phyloP scores from a whole-genome alignment of 2,113 vertebrate species.

The Platysternon megacephalum region DNA sequence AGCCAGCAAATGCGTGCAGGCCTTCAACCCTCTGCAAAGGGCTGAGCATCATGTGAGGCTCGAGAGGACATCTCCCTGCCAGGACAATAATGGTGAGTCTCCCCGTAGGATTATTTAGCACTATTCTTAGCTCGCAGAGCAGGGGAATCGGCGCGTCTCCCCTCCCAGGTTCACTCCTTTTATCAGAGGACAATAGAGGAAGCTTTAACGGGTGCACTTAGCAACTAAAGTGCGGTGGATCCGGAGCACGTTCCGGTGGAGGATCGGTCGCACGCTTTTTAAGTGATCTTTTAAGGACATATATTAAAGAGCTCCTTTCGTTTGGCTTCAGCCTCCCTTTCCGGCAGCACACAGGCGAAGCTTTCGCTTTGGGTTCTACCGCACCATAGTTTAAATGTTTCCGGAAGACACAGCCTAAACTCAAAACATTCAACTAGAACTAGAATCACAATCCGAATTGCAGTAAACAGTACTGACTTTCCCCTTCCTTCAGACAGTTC shows the following conservation, averaged over 20 bases:
- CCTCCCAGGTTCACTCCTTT: background rate
- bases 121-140: no score
- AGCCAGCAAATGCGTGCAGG: conserved; percentile 87
- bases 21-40: conserved; percentile 88
- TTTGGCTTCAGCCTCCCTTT: background rate
- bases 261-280: background rate
- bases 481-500: background rate
- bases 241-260: background rate
- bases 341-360: background rate
- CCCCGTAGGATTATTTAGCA: background rate
- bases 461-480: background rate
- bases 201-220: no score
- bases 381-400: background rate
- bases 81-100: conserved; percentile 87
- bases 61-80: conserved; percentile 89
- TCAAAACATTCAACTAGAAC: background rate
- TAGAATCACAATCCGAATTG: background rate
- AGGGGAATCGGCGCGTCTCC: no score
- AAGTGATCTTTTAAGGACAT: background rate
- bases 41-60: conserved; percentile 86
- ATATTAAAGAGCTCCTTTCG: background rate
- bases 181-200: background rate
- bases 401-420: background rate
- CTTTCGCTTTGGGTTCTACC: background rate
- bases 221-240: no score